Base-by-base conservation (phyloP, 2,113 vertebrate genomes). In the Mirza zaza region DNA sequence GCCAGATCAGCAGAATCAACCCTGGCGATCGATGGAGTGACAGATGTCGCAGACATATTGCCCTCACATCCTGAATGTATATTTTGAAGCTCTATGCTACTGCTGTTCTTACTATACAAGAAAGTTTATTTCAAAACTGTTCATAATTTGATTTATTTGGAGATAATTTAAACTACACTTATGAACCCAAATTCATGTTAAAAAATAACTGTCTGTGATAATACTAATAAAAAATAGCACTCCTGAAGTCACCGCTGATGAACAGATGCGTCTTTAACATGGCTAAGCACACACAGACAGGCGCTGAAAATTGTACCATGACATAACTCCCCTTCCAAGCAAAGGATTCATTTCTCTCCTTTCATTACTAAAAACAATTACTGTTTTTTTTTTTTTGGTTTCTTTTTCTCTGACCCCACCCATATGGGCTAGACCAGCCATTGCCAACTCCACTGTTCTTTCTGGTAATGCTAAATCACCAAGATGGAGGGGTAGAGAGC, bases 111-210 rank as follows among this genome's bases (percentile, higher is more conserved):
- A 21, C 45, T 77, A 27, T 4, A 42, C 14, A 79, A 83, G 13
- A 63, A 91, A 67, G 68, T 79, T 76, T 45, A 87, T 59, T 59
- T 88, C 48, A 67, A 39, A 23, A 27, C 27, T 86, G 18, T 86
- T 86, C 77, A 89, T 86, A 87, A 88, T 73, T 91, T 88, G 39
- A 95, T 87, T 59, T 70, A 73, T 86, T 82, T 76, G 63, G 79
- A 93, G 36, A 91, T 21, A 96, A 89, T 76, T 93, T 92, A 94
- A 70, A 67, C n/a, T 80, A 20, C 39, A 76, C 8, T 23, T 84
- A 55, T 39, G 52, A 75, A 93, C n/a, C 27, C 17, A 92, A 95
- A 86, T 65, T 91, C 18, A n/a, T 96, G 34, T 65, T 96, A 77
- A 79, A 82, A 87, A 91, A 65, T 87, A 71, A 84, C 29, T 76